Evolutionary conservation across 1,140 invertebrate genomes (phyloP), one percentile per base, ranked within the genome.

Genomic region (Cyclargus thomasi): DNA sequence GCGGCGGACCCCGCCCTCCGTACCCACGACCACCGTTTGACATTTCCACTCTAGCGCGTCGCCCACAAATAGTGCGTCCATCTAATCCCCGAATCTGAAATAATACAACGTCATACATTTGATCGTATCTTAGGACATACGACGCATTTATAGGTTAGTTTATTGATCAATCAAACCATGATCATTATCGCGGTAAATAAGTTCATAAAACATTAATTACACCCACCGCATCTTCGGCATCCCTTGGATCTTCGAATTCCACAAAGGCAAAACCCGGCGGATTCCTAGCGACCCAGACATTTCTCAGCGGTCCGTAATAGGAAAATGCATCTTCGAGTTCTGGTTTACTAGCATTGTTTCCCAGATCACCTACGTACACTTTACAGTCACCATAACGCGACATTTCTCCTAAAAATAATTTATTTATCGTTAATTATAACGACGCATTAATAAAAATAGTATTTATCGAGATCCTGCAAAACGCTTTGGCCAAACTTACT

Each of bases 191-290:
- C 8, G 29, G 8, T 6, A 29, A 29, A 29, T n/a, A n/a, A 29
- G 29, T 29, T 29, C 8, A 29, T 29, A 29, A 29, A 29, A 29
- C 29, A 8, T 8, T 29, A 29, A 29, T 5, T 3, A 47, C 62
- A 74, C 73, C 71, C 22, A 98, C 97, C 63, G 98, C 97, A 92
- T 99, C 98, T 91, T 99, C 97, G n/a, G 98, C 98, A 92, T 99
- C 99, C 72, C 98, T 93, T 8, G 96, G 94, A 90, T 99, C 98
- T 91, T 99, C 98, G 92, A 97, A 99, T 91, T 99, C 99, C 20
- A 99, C 96, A 92, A 99, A 99, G 16, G 98, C 98, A 92, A 99
- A 99, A 11, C 98, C 96, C n/a, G 97, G 97, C 55, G 97, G 97
- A 88, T 97, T 97, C 80, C 96, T 91, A 0, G 98, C 98, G 20